These are phyloP conservation scores for Petrocephalus schoutedeni DNA, from an alignment of 2,797 vertebrate genomes.

Conservation along the genomic window DNA sequence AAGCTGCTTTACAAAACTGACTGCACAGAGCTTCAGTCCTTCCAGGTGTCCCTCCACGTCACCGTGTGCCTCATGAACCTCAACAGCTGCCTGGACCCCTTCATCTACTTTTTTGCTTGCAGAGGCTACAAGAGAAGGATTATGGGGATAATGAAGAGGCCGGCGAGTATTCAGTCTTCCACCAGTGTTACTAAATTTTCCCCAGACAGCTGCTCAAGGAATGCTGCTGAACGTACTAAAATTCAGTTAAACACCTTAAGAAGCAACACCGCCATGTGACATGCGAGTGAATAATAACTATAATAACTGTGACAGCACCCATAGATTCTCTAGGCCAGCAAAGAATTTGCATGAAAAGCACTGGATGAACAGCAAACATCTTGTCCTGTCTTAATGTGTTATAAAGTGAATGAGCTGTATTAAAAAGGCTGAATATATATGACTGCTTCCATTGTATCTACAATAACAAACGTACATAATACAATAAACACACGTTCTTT, in stretches of 20 bases:
- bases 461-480: background rate
- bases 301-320: background rate
- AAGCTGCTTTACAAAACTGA: conserved; percentile 38
- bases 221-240: conserved; percentile 9
- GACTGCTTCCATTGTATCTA: background rate
- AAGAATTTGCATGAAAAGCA: background rate
- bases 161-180: conserved; percentile 58
- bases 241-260: conserved; percentile 5
- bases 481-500: background rate
- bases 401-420: background rate
- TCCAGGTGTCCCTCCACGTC: conserved; percentile 59
- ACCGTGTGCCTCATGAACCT: conserved; percentile 59
- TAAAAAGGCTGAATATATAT: background rate
- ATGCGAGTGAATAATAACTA: background rate
- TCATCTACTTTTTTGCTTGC: conserved; percentile 72
- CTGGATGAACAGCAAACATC: background rate
- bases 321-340: background rate
- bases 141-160: conserved; percentile 65
- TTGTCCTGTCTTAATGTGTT: background rate
- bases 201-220: conserved; percentile 63
- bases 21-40: conserved; percentile 48
- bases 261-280: background rate
- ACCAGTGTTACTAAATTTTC: conserved; percentile 64
- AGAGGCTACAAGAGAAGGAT: conserved; percentile 76
- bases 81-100: conserved; percentile 58